phyloP scores from a whole-genome alignment of 2,113 vertebrate genomes.

The Platycercus adscitus region DNA sequence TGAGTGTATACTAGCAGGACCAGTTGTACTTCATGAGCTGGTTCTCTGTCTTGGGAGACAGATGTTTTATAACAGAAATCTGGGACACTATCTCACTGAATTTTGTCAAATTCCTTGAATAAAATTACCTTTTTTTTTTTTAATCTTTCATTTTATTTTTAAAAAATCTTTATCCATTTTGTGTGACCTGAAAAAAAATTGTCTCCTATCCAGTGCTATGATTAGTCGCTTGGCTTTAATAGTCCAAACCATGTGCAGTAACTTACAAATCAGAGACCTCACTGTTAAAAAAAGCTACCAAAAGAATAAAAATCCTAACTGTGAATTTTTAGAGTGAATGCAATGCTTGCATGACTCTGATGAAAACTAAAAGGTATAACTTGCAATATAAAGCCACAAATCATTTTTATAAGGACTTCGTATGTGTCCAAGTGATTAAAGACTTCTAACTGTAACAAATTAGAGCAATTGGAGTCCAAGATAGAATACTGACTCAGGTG shows the following conservation, averaged over 20 bases:
- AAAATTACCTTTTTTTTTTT: background rate
- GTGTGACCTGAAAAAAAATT: background rate
- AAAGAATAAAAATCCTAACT: background rate
- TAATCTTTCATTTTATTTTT: background rate
- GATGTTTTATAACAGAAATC: background rate
- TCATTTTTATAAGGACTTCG: background rate
- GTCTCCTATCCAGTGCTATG: background rate
- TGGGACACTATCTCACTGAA: background rate
- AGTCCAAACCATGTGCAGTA: background rate
- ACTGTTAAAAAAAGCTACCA: background rate
- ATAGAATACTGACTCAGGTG: background rate
- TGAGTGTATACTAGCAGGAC: background rate
- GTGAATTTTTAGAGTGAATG: background rate
- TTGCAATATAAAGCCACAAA: background rate
- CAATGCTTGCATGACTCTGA: background rate
- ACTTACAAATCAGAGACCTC: background rate
- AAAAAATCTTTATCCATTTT: background rate
- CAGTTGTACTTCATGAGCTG: background rate
- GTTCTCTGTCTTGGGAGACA: background rate
- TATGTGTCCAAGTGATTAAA: background rate
- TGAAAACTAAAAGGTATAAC: background rate
- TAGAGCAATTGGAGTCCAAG: background rate
- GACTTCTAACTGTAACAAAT: background rate
- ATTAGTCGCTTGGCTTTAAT: background rate
- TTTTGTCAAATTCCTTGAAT: background rate